A percentile compares a stretch with the other conserved stretches of the same genome.
These are phyloP conservation scores for Magallana gigas DNA, from an alignment of 1,140 invertebrate species.

Conservation along the genomic window DNA sequence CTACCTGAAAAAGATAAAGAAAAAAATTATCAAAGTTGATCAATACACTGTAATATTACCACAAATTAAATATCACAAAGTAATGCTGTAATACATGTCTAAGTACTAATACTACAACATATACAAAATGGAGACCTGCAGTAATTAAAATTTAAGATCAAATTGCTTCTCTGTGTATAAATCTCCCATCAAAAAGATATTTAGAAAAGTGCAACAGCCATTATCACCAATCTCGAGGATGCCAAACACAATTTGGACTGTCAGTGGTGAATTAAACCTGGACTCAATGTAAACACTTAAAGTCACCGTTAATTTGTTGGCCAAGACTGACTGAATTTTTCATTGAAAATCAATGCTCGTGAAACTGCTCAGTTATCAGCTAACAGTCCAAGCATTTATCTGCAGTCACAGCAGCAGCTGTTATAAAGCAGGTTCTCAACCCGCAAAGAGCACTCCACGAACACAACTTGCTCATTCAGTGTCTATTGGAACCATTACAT, in stretches of 20 bases:
- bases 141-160: no score
- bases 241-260: no score
- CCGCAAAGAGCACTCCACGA: background rate
- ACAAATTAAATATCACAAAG: background rate
- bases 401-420: background rate
- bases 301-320: background rate
- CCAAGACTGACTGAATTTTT: background rate
- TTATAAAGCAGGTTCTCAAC: background rate
- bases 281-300: background rate
- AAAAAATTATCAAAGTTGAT: background rate
- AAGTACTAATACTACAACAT: background rate
- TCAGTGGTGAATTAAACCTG: background rate
- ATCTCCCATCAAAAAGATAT: background rate
- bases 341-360: background rate
- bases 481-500: background rate
- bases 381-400: background rate
- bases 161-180: no score
- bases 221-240: no score
- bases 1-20: conserved; percentile 61
- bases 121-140: background rate
- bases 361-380: background rate
- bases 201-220: no score
- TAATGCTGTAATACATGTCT: background rate
- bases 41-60: background rate
- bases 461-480: background rate